Base-by-base conservation (phyloP, 2,113 vertebrate genomes). In the Cryptoleucopteryx plumbea region DNA sequence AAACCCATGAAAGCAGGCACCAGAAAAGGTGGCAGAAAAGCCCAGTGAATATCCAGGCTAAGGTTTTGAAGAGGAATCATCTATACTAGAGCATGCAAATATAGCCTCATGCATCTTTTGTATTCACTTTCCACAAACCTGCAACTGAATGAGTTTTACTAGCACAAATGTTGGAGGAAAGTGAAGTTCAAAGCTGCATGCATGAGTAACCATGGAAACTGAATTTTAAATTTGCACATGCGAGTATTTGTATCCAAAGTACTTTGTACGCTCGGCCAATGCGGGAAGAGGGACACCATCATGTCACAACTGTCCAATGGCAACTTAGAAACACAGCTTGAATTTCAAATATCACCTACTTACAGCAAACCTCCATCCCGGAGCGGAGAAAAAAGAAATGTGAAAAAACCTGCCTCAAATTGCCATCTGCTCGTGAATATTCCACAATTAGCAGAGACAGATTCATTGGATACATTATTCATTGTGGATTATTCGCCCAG, bases 121-220 rank as follows among this genome's bases (percentile, higher is more conserved):
- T 97, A 10, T 91, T 90, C 82, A 9, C 68, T 90, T 40, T 66
- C 90, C 70, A 67, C 38, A 10, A 96, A 82, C 96, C 96, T 58
- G 75, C 11, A 3, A 45, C 52, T 96, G 88, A 96, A 92, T 91
- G 96, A 96, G 94, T 94, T 96, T 95, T 53, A 86, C 55, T 82
- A 91, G 92, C 95, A 67, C 96, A 87, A 93, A 92, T 91, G 91
- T 95, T 92, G 94, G 72, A 93, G 63, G 87, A 93, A 97, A 97
- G 95, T 94, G 95, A 97, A 97, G 96, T 97, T 97, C 96, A 97
- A 97, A 97, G 96, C 91, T 71, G 95, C 93, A 93, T 6, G 95
- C 91, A 94, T 58, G 86, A 58, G 96, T 98, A 87, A 88, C 97
- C 93, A 97, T 97, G 96, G 97, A 66, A 96, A 98, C 97, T 1